Conservation (phyloP, 2,888 invertebrate species). For the Erebia palarica region DNA sequence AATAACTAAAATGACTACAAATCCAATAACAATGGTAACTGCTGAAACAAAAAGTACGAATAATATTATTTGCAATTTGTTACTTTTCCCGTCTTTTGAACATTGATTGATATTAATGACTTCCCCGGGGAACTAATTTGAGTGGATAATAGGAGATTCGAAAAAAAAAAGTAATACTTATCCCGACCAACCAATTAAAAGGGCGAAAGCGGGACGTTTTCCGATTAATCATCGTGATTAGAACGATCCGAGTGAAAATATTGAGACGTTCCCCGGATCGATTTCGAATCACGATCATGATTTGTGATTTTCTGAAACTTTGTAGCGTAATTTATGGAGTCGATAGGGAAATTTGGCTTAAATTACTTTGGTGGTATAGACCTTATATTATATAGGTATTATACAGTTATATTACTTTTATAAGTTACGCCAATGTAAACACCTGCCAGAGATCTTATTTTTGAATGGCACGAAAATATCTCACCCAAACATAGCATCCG, state of each 20-base stretch:
- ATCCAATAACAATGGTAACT: too few species aligned
- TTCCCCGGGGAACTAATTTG: conserved; percentile 70
- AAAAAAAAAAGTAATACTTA: conserved; percentile 54
- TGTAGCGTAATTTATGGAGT: conserved; percentile 26
- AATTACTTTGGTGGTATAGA: neutral
- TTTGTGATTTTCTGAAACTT: conserved; percentile 33
- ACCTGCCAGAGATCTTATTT: too few species aligned
- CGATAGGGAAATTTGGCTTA: conserved; percentile 12
- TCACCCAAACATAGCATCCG: too few species aligned
- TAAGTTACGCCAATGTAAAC: neutral
- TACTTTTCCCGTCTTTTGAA: conserved; percentile 34
- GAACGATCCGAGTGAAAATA: conserved; percentile 37
- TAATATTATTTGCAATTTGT: conserved; percentile 39
- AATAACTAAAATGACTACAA: too few species aligned
- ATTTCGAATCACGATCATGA: conserved; percentile 37
- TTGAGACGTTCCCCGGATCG: conserved; percentile 39
- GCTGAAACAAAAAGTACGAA: neutral
- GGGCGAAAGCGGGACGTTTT: conserved; percentile 35
- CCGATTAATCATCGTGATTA: conserved; percentile 42
- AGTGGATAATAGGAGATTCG: conserved; percentile 78
- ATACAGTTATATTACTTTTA: neutral
- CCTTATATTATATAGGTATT: too few species aligned
- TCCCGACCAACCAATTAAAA: conserved; percentile 40
- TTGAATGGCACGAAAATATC: too few species aligned
- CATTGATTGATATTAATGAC: conserved; percentile 76